Evolutionary conservation across 1,140 invertebrate species (phyloP), one percentile per base, ranked within the genome.

Genomic region (Thaumetopoea pityocampa): DNA sequence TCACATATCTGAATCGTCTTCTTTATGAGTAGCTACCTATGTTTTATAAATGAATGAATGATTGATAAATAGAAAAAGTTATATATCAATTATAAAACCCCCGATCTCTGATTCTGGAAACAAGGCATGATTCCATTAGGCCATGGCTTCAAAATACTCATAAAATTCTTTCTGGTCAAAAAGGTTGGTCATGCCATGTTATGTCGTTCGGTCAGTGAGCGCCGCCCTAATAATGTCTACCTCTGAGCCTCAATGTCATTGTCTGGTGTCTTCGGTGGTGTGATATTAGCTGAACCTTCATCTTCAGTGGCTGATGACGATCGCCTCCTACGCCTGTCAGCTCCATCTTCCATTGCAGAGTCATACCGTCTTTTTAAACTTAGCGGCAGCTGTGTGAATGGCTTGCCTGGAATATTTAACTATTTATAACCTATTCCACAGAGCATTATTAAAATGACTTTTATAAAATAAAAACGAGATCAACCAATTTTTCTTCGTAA

Each of bases 241-340:
- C 77, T 79, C 41, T 79, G 72, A 44, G 70, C 66, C 47, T 83
- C 74, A 12, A 81, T 66, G 24, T 83, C 77, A 36, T 83, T 81
- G 17, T 83, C 79, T 12, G 79, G 79, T 23, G 77, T 83, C 46
- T 83, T 83, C 41, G 79, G 79, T 60, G 79, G 79, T 29, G 79
- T 83, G 5, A 83, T 83, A 34, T 83, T 83, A 7, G 79, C 71
- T 2, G 79, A 83, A 5, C 76, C 76, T 40, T 83, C 79, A 33
- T 83, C 79, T 56, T 83, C 79, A 11, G 79, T 83, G 8, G 77
- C 79, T 49, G 79, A 83, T 26, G 79, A 83, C 0, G 79, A 83
- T 16, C 79, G 62, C 43, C 79, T 48, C 9, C 71, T 46, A 41
- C 67, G 70, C 28, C 65, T 71, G 9, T 80, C 72, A 30, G 58